Conservation (phyloP, 2,797 vertebrate species). For the Erpetoichthys calabaricus region DNA sequence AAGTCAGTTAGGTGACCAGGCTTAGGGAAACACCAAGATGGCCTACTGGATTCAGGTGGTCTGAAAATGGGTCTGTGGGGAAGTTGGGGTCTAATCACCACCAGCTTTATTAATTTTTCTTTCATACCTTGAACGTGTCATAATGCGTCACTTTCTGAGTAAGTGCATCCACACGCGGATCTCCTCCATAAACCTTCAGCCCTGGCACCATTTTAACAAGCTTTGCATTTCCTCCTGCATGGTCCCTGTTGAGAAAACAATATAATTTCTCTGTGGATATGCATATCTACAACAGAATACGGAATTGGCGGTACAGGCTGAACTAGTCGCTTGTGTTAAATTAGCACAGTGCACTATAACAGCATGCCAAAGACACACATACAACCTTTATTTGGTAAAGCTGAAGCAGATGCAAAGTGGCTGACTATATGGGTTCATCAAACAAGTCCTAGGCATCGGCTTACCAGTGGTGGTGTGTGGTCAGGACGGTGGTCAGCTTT, state of each 20-base stretch:
- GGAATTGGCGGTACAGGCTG: too few relatives aligned
- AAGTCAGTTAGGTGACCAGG: too few relatives aligned
- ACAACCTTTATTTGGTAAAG: not conserved
- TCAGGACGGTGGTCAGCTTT: slow-evolving; percentile 79
- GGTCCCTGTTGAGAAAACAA: slow-evolving; percentile 61
- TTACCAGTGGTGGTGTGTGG: slow-evolving; percentile 96
- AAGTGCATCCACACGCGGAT: slow-evolving; percentile 73
- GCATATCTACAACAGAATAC: too few relatives aligned
- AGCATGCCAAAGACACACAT: not conserved
- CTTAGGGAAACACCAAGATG: too few relatives aligned
- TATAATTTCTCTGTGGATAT: too few relatives aligned
- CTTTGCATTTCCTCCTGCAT: slow-evolving; percentile 91
- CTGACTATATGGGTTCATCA: not conserved
- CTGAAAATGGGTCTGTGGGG: too few relatives aligned
- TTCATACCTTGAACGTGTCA: slow-evolving; percentile 66
- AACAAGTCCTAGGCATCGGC: not conserved
- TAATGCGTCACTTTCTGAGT: slow-evolving; percentile 79
- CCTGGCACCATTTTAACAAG: slow-evolving; percentile 69
- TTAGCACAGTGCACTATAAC: not conserved
- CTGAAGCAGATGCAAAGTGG: too few relatives aligned
- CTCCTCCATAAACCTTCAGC: slow-evolving; percentile 77
- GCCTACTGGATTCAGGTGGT: too few relatives aligned
- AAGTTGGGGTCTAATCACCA: too few relatives aligned
- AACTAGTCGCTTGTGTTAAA: too few relatives aligned
- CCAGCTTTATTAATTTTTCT: too few relatives aligned